Conservation (phyloP, 2,113 vertebrate genomes). For the Ceuthmochares aereus region DNA sequence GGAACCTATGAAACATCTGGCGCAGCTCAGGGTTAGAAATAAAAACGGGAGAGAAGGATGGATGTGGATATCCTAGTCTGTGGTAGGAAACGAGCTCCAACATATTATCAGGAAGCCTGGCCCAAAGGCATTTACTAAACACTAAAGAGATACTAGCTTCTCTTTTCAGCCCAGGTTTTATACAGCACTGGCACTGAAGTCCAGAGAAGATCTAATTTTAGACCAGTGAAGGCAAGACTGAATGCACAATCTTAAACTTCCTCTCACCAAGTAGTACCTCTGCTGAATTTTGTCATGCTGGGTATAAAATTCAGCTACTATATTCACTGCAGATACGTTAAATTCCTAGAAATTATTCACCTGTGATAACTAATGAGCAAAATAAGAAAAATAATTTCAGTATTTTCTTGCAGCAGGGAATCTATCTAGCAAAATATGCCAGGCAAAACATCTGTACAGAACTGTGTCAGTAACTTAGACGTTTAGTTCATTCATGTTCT, state of each 20-base stretch:
- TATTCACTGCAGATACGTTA: background rate
- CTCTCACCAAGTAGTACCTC: background rate
- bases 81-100: background rate
- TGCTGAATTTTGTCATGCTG: background rate
- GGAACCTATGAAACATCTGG: background rate
- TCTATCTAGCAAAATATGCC: background rate
- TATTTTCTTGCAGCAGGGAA: background rate
- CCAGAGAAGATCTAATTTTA: slow-evolving; percentile 15
- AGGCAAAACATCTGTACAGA: slow-evolving; percentile 11
- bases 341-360: slow-evolving; percentile 19
- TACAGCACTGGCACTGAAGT: background rate
- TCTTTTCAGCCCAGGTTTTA: background rate
- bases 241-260: background rate
- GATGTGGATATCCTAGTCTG: background rate
- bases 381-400: slow-evolving; percentile 19
- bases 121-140: rapidly evolving
- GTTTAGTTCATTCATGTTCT: background rate
- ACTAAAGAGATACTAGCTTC: background rate
- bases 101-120: background rate
- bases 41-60: background rate
- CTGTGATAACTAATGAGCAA: background rate
- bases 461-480: background rate
- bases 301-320: background rate
- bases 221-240: background rate
- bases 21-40: background rate